phyloP scores from a whole-genome alignment of 2,797 vertebrate species.

The Chiropotes sagulatus region DNA sequence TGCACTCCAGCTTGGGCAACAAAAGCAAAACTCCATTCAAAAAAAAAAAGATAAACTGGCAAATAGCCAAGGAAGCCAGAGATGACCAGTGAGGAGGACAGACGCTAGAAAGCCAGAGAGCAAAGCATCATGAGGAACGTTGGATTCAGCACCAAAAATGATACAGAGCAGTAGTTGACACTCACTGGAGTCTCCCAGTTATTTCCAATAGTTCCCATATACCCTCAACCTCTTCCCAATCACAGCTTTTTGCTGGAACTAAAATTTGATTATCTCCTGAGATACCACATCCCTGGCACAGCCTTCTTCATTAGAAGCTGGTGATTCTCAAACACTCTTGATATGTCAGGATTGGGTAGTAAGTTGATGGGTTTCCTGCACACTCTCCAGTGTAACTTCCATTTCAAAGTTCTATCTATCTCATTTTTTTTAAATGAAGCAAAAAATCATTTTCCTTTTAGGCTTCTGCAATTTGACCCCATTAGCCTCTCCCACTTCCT shows the following conservation, averaged over 20 bases:
- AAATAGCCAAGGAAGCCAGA: background rate
- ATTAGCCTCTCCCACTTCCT: background rate
- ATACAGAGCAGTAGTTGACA: accelerated
- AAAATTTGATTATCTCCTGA: background rate
- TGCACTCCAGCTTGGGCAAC: too few relatives aligned
- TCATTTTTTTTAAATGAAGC: background rate
- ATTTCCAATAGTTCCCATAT: background rate
- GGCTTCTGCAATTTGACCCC: background rate
- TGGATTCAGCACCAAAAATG: background rate
- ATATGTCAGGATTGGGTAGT: background rate
- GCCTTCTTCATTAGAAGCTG: background rate
- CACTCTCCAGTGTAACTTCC: background rate
- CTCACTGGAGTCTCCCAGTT: background rate
- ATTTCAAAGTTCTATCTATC: background rate
- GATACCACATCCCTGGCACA: background rate
- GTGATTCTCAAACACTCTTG: background rate
- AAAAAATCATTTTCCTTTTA: background rate
- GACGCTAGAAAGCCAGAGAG: background rate
- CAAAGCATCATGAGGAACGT: background rate
- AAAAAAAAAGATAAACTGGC: background rate
- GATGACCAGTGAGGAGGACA: background rate
- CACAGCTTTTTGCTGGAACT: background rate
- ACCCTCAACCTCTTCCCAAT: background rate
- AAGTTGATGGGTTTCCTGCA: background rate
- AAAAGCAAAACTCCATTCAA: too few relatives aligned